Evolutionary conservation across 2,888 invertebrate genomes (phyloP).

Genomic region (Lycocerus yunnanus): DNA sequence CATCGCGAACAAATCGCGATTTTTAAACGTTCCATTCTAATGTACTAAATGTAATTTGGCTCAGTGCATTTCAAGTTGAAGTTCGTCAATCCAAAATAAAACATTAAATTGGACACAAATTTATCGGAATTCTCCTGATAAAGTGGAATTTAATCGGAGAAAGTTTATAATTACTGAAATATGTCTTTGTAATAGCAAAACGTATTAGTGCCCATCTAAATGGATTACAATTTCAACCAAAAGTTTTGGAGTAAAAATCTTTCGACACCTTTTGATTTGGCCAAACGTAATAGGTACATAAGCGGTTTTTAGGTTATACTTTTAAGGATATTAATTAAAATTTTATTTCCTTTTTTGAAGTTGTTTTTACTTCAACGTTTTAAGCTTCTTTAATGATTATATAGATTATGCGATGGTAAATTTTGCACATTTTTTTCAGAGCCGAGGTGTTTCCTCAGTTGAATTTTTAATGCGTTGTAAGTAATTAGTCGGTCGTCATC

Average conservation of each 20-base stretch:
- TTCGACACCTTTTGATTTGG: neutral
- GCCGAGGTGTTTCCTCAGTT: constrained; percentile 16
- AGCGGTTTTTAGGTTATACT: neutral
- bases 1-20: neutral
- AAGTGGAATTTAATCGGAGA: neutral
- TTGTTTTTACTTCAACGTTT: neutral
- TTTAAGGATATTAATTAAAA: neutral
- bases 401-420: neutral
- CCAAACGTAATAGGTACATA: neutral
- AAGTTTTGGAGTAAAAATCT: neutral
- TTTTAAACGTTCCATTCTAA: neutral
- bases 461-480: constrained; percentile 31
- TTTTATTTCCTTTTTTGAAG: neutral
- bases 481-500: constrained; percentile 35
- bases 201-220: neutral
- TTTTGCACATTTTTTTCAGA: neutral
- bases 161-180: neutral
- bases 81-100: neutral
- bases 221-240: neutral
- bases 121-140: neutral
- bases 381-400: neutral
- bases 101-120: neutral
- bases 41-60: neutral
- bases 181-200: neutral
- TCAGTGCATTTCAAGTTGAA: neutral